Evolutionary conservation across 2,888 invertebrate genomes (phyloP).

Genomic region (Scrobipalpa atriplicella): DNA sequence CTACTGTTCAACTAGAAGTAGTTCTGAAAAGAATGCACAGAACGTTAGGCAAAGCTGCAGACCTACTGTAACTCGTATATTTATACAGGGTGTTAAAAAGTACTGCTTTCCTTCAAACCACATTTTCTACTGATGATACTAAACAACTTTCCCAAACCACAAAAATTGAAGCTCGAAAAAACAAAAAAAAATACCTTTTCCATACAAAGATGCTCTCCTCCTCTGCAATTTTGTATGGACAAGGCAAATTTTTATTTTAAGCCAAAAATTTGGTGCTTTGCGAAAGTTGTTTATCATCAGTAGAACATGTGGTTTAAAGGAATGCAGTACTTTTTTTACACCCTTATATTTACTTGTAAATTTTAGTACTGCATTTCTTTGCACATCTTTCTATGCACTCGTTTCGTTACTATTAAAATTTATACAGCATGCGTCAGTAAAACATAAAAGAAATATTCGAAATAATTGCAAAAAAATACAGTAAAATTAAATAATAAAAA

Average conservation of each 20-base stretch:
- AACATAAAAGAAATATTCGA: slow-evolving; percentile 44
- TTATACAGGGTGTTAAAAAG: neutral
- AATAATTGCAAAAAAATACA: slow-evolving; percentile 77
- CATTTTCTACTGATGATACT: no score
- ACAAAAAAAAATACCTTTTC: no score
- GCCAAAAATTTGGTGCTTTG: no score
- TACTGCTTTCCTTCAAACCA: no score
- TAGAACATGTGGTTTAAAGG: no score
- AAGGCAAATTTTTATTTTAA: no score
- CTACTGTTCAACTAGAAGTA: slow-evolving; percentile 61
- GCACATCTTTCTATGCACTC: slow-evolving; percentile 80
- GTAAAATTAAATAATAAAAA: slow-evolving; percentile 39
- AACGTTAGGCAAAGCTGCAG: slow-evolving; percentile 72
- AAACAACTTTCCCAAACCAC: neutral
- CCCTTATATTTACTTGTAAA: neutral
- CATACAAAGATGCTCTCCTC: no score
- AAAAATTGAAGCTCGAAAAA: no score
- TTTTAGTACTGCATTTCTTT: slow-evolving; percentile 72
- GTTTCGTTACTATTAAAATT: slow-evolving; percentile 52
- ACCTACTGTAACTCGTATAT: slow-evolving; percentile 33
- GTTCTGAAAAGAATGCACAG: slow-evolving; percentile 81
- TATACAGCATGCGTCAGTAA: slow-evolving; percentile 50
- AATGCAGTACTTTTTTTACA: no score
- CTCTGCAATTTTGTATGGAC: no score
- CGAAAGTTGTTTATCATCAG: no score